Evolutionary conservation across 35 echinoderm and acorn worm species (phyloP), one percentile per base, ranked within the genome.

Genomic region (Strongylocentrotus purpuratus): DNA sequence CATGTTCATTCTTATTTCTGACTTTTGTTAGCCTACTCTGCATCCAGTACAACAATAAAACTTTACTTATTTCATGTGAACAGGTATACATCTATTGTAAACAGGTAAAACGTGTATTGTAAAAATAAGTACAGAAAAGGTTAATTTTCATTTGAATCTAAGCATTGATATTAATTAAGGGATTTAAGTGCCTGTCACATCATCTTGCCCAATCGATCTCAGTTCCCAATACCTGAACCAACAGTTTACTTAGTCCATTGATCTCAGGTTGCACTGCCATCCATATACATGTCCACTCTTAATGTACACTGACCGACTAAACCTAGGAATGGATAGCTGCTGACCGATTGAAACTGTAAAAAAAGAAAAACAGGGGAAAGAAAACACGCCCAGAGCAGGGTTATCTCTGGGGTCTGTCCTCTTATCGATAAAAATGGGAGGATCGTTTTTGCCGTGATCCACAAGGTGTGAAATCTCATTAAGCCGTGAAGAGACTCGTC

Each of bases 391-490:
- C 20, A 28, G 65, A 78, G 65, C 65, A 78, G 65, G 65, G 65
- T 4, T n/a, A 28, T 7, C 65, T n/a, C 22, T n/a, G 7, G 25
- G 65, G 65, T 78, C 7, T 7, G 28, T 22, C 7, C 28, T 18
- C 28, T 78, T 78, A 78, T 78, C 65, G 65, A 78, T 78, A n/a
- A 78, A 78, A 78, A 78, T 78, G 87, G 87, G 87, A 45, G 87
- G 87, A 89, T 89, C 87, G 87, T 89, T 89, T 89, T 89, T 89
- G 31, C 87, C 25, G 32, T 46, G 45, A 46, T 46, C 45, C 45
- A 33, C 87, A 33, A 89, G 87, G 87, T 89, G 87, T 89, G 87
- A 89, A 89, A 89, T 45, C 87, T 89, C 87, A 89, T 89, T 89
- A 89, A 89, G 87, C 12, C 28, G 65, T 78, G 65, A 78, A 78